Evolutionary conservation across 2,797 vertebrate species (phyloP), one percentile per base, ranked within the genome.

Genomic region (Xenentodon cancila): DNA sequence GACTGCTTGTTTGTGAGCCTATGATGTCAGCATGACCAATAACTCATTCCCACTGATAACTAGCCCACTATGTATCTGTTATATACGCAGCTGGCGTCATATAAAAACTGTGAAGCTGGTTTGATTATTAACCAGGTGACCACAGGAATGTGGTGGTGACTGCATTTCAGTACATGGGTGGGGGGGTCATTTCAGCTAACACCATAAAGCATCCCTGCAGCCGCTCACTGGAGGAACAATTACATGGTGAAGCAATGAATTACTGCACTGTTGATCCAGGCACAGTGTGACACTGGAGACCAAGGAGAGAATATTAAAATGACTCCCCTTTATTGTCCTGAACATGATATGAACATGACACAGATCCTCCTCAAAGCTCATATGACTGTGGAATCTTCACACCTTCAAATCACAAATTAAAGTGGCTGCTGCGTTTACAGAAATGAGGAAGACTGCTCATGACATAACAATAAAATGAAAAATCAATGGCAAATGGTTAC

Each of bases 111-210:
- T 43, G 59, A 76, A 61, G 59, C 45, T 53, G 68, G 85, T 67
- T 88, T 22, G 69, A 88, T 88, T 27, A 87, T 90, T 88, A 90
- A 89, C 88, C 15, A 58, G 22, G 30, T 44, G 49, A 56, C 45
- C 6, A 59, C 18, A 44, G 71, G 78, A 82, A 82, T 84, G 74
- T 53, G 48, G 45, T 3, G 5, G 45, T 52, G 57, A 57, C 49
- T 54, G 55, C 66, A 77, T 81, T 80, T 69, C 56, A 58, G 52
- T 49, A 56, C 49, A 56, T 9, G 34, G 27, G 46, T 6, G 30
- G 51, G 60, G 63, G 18, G 42, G 68, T 52, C 1, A 20, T 17
- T 34, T 60, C n/a, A 13, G 45, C 37, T 25, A 30, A 59, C 0
- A 5, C 20, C n/a, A 18, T 13, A 25, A 69, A 37, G 59, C 21